Evolutionary conservation across 2,113 vertebrate genomes (phyloP), one percentile per base, ranked within the genome.

Genomic region (Plecturocebus donacophilus): DNA sequence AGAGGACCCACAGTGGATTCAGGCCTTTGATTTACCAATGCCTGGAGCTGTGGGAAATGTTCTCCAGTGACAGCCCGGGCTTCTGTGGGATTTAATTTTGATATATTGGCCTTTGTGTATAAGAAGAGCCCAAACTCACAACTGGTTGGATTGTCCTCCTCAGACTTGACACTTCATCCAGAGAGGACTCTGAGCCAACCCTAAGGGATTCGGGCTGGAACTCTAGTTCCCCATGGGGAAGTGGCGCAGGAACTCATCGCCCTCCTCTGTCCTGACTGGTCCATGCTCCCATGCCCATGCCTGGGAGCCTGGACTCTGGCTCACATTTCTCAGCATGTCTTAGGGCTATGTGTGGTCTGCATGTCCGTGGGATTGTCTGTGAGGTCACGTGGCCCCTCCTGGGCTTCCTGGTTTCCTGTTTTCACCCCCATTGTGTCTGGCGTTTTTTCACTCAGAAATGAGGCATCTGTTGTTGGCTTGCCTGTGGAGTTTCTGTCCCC

Each of bases 201-300:
- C 12, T 47, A 11, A 76, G 56, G 8, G 19, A 10, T 47, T 64
- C 17, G 17, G 14, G 35, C 35, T 89, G 42, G 14, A 23, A 56
- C 38, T 13, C 0, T 58, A 23, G 38, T 47, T 85, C 40, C 27
- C 61, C 5, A 13, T 30, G 6, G 27, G 61, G 12, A 4, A 27
- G 38, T 54, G 32, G 49, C 14, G 3, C 40, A 6, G 14, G 16
- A 30, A 79, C 2, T 1, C 35, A 5, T n/a, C 6, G 1, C 21
- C 76, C 76, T 32, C 45, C 2, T 8, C 45, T 32, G 49, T 79
- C 17, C 19, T 6, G 17, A 35, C 45, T 47, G 23, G 6, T 66
- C 10, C 30, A 23, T 25, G 40, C 14, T 49, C 32, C 47, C 20
- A 2, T 1, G 1, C 21, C 8, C 27, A 20, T 9, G 47, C 76